A percentile compares a stretch with the other conserved stretches of the same genome.
Evolutionary conservation across 2,888 invertebrate species (phyloP).

Genomic region (Andrena marginata): DNA sequence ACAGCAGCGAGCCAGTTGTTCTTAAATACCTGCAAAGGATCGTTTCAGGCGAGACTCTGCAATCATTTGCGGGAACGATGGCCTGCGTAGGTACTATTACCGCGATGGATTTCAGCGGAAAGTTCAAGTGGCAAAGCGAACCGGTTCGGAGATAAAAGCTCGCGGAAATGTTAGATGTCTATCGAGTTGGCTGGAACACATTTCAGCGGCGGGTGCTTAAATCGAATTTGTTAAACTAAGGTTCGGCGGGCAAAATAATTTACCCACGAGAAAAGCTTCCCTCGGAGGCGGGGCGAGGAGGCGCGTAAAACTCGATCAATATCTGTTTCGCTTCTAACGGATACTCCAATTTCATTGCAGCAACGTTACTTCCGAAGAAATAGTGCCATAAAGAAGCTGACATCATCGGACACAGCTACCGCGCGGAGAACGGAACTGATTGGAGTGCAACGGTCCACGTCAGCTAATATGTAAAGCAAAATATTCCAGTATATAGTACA

Average conservation of each 20-base stretch:
- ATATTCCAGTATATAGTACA: too few relatives aligned
- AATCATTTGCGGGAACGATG: too few relatives aligned
- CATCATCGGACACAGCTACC: constrained; percentile 18
- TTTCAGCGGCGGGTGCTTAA: not conserved
- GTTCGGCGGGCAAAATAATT: constrained; percentile 27
- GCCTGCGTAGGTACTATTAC: not conserved
- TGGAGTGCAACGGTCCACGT: not conserved
- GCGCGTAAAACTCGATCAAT: constrained; percentile 42
- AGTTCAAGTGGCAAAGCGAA: constrained; percentile 4
- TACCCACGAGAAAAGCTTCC: constrained; percentile 1
- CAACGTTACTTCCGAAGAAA: constrained; percentile 39
- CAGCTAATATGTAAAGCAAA: too few relatives aligned
- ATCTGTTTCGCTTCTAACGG: constrained; percentile 32
- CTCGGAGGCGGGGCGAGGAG: not conserved
- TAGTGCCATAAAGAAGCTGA: constrained; percentile 23
- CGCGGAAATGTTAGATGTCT: not conserved
- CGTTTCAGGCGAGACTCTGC: too few relatives aligned
- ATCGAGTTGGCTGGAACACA: constrained; percentile 7
- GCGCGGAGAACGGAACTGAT: constrained; percentile 23
- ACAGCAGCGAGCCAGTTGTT: constrained; percentile 5
- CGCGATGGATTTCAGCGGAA: not conserved
- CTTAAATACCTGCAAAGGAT: not conserved
- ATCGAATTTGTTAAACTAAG: not conserved
- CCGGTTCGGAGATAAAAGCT: constrained; percentile 18
- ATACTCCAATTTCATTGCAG: constrained; percentile 43